These are phyloP conservation scores for Phylloscopus collybita DNA, from an alignment of 2,797 vertebrate genomes.

Conservation along the genomic window DNA sequence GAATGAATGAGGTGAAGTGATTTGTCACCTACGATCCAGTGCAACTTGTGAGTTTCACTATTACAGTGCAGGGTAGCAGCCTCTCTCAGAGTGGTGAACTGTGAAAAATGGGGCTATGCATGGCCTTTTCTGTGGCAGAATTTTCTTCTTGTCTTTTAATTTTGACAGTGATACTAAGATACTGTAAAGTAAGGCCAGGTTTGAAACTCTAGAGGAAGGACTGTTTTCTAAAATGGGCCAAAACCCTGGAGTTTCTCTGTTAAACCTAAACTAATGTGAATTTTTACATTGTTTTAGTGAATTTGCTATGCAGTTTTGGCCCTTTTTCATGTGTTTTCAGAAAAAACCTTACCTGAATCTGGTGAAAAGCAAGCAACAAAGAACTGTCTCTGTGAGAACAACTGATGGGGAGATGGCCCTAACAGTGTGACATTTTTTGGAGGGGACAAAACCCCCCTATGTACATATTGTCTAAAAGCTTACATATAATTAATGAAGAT, in stretches of 20 bases:
- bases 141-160: conserved; percentile 14
- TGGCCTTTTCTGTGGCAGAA: neutral
- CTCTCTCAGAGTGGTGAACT: neutral
- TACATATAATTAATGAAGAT: neutral
- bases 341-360: neutral
- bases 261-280: neutral
- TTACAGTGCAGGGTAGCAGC: neutral
- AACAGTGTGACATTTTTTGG: neutral
- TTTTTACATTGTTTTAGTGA: neutral
- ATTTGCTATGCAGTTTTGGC: neutral
- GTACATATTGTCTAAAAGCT: neutral
- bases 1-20: conserved; percentile 60
- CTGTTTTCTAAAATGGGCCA: neutral
- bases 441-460: fast-evolving
- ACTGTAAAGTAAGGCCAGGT: neutral
- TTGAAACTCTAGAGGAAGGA: neutral
- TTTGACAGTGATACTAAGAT: neutral
- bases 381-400: neutral
- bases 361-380: neutral
- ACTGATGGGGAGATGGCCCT: neutral
- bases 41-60: conserved; percentile 40
- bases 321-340: neutral
- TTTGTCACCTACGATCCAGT: conserved; percentile 52
- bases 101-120: neutral
- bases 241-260: neutral